A percentile compares a stretch with the other conserved stretches of the same genome.
Evolutionary conservation across 2,113 vertebrate species (phyloP).

Genomic region (Megaptera novaeangliae): DNA sequence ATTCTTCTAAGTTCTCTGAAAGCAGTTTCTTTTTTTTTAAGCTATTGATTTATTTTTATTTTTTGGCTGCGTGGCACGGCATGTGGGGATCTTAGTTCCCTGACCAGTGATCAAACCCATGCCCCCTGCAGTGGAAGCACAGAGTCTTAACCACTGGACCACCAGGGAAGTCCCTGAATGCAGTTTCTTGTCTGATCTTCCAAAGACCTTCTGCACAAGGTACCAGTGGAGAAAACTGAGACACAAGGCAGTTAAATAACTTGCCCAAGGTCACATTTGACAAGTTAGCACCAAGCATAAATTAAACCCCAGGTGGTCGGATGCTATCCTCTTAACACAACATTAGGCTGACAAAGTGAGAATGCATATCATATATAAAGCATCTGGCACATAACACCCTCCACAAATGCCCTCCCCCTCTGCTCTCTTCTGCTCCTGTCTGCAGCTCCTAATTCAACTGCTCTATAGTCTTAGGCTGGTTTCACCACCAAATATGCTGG

Average conservation of each 20-base stretch:
- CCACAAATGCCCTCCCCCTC: neutral
- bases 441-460: neutral
- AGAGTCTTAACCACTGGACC: neutral
- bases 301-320: neutral
- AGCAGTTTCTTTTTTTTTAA: neutral
- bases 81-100: neutral
- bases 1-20: neutral
- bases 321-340: neutral
- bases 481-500: neutral
- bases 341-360: neutral
- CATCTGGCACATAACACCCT: neutral
- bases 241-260: neutral
- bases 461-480: neutral
- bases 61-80: neutral
- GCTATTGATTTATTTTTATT: neutral
- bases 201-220: neutral
- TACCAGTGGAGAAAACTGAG: neutral
- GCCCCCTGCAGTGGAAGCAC: neutral
- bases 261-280: neutral
- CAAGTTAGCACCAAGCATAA: neutral
- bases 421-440: neutral
- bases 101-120: rapidly evolving
- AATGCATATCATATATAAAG: neutral
- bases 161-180: neutral
- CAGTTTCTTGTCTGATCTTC: neutral